Conservation (phyloP, 2,888 invertebrate genomes). For the Cryptocheilus praepositus region DNA sequence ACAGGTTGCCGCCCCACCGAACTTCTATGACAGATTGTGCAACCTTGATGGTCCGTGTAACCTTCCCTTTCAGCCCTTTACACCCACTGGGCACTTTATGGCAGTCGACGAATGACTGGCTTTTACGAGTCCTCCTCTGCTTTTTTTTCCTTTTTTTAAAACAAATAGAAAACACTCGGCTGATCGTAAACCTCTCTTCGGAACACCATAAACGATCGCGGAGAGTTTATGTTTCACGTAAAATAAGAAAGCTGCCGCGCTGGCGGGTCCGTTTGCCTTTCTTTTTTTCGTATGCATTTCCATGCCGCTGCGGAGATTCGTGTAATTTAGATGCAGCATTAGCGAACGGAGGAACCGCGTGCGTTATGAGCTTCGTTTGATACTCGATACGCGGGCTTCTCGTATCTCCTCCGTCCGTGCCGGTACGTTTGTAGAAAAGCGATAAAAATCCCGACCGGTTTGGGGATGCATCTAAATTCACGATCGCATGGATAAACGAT, state of each 20-base stretch:
- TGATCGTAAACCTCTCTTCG: slow-evolving; percentile 45
- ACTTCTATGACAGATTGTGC: slow-evolving; percentile 63
- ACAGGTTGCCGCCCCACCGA: slow-evolving; percentile 59
- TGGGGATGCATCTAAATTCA: background rate
- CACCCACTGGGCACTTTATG: slow-evolving; percentile 57
- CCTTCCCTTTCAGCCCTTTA: slow-evolving; percentile 59
- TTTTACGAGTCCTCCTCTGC: slow-evolving; percentile 44
- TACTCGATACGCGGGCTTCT: background rate
- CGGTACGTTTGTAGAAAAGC: background rate
- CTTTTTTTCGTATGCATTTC: background rate
- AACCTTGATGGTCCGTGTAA: slow-evolving; percentile 61
- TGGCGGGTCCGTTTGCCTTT: background rate
- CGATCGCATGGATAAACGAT: background rate
- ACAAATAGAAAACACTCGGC: slow-evolving; percentile 43
- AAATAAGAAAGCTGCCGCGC: background rate
- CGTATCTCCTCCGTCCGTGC: background rate
- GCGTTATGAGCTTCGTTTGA: background rate
- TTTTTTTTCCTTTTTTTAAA: slow-evolving; percentile 32
- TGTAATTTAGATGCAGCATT: background rate
- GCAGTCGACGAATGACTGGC: slow-evolving; percentile 28
- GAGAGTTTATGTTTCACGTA: slow-evolving; percentile 8
- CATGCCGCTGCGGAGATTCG: no score
- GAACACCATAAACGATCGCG: slow-evolving; percentile 16
- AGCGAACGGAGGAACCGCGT: no score
- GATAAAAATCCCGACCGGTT: slow-evolving; percentile 4